Evolutionary conservation across 1,140 invertebrate species (phyloP).

Genomic region (Phymastichus coffea): DNA sequence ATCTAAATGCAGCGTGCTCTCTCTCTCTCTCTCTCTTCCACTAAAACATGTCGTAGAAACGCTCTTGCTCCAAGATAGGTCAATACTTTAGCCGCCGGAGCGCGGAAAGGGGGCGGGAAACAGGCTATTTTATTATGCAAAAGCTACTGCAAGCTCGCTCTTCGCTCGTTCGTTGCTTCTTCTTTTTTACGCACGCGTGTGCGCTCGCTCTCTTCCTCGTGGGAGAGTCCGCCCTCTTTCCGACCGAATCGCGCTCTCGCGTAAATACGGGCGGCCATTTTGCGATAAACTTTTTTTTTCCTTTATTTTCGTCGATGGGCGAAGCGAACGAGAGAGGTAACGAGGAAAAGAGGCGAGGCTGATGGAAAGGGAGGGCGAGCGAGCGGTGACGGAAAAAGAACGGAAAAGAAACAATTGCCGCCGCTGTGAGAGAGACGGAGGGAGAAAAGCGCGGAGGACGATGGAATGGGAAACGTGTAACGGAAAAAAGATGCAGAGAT

Average conservation of each 20-base stretch:
- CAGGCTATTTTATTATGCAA: constrained; percentile 59
- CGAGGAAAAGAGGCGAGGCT: not conserved
- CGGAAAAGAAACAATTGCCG: not conserved
- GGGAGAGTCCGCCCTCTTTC: constrained; percentile 3
- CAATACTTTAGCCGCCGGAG: constrained; percentile 5
- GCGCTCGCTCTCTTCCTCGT: constrained; percentile 12
- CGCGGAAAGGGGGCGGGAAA: constrained; percentile 28
- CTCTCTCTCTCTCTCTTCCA: too few species aligned
- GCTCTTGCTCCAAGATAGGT: too few species aligned
- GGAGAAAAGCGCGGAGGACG: not conserved
- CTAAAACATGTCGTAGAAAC: too few species aligned
- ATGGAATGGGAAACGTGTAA: not conserved
- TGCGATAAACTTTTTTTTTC: constrained; percentile 57
- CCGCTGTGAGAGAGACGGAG: constrained; percentile 20
- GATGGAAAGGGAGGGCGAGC: constrained; percentile 25
- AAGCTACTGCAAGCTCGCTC: constrained; percentile 38
- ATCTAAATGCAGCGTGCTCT: too few species aligned
- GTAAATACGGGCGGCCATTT: constrained; percentile 59
- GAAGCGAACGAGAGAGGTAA: constrained; percentile 22
- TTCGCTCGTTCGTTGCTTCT: not conserved
- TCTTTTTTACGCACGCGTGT: not conserved
- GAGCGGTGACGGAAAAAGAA: too few species aligned
- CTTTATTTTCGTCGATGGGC: constrained; percentile 37
- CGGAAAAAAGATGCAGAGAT: not conserved
- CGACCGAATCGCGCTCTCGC: constrained; percentile 32